Evolutionary conservation across 1,140 invertebrate genomes (phyloP), one percentile per base, ranked within the genome.

Genomic region (Drosophila murphyi): DNA sequence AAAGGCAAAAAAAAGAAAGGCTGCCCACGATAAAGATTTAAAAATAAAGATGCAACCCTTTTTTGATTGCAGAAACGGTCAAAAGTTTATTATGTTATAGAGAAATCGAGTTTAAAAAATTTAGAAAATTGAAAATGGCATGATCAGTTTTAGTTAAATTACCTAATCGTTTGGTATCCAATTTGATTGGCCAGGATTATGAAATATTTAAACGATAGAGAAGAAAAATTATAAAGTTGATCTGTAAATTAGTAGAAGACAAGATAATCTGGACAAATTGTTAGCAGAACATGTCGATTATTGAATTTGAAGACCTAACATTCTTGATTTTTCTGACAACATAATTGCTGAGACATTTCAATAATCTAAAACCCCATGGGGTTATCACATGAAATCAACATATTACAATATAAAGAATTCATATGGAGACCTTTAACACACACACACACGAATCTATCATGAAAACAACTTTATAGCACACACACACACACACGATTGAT

Each of bases 381-480:
- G 51, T 59, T 72, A 88, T 79, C 76, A 54, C 65, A 79, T 37
- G 59, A 80, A 76, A 87, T 87, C 82, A 88, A 88, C 79, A 88
- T 64, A 86, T 86, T 79, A 82, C 78, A 87, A 71, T 63, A 82
- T 35, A 60, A 60, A 35, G 45, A 60, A 48, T 48, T 72, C 60
- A 88, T 88, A 88, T 82, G 56, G 56, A 63, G 60, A 72, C 68
- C 2, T 73, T 62, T 39, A 63, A 51, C 60, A 55, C 50, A 64
- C 20, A 64, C 0, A 20, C 20, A 57, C 62, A 63, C 73, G 35
- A 35, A 82, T 73, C 73, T 79, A 82, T 54, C 45, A 52, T n/a
- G 39, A 80, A 43, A 65, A 59, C 71, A 76, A 60, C 77, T 76
- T 59, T 35, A 51, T 59, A 62, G 35, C 37, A 71, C 54, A 61